Conservation (phyloP, 2,888 invertebrate species). For the Alitta virens region DNA sequence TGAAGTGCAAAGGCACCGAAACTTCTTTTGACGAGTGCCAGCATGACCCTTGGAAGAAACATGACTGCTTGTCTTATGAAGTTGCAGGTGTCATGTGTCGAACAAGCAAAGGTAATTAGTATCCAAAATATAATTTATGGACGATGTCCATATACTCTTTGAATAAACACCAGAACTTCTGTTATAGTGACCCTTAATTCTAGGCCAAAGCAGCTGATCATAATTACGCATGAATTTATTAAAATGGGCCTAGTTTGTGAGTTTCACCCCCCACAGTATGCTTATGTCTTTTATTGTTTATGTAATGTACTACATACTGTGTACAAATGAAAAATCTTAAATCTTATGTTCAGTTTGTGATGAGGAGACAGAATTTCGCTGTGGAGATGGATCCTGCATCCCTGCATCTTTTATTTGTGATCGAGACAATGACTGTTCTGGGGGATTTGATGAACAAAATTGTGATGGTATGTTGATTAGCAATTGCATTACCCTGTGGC, state of each 20-base stretch:
- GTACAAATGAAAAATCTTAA: background rate
- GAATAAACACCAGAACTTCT: no score
- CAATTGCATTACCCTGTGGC: background rate
- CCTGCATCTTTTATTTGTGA: constrained; percentile 11
- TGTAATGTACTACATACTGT: no score
- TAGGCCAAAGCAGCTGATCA: no score
- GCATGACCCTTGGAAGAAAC: constrained; percentile 73
- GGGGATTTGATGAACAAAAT: constrained; percentile 36
- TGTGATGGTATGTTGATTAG: constrained; percentile 21
- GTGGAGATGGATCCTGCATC: constrained; percentile 6
- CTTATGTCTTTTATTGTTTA: no score
- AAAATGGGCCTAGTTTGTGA: no score
- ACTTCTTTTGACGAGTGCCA: constrained; percentile 66
- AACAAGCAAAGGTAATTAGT: constrained; percentile 33
- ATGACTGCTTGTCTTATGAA: constrained; percentile 65
- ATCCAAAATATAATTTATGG: no score
- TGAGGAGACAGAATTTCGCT: constrained; percentile 31
- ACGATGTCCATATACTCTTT: no score
- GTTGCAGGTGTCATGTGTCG: constrained; percentile 53
- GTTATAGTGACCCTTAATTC: no score
- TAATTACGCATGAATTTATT: no score
- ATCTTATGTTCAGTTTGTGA: constrained; percentile 17
- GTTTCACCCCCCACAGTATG: no score
- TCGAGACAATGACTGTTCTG: constrained; percentile 32
- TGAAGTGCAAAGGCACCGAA: constrained; percentile 72